Conservation (phyloP, 2,113 vertebrate genomes). For the Carlito syrichta region DNA sequence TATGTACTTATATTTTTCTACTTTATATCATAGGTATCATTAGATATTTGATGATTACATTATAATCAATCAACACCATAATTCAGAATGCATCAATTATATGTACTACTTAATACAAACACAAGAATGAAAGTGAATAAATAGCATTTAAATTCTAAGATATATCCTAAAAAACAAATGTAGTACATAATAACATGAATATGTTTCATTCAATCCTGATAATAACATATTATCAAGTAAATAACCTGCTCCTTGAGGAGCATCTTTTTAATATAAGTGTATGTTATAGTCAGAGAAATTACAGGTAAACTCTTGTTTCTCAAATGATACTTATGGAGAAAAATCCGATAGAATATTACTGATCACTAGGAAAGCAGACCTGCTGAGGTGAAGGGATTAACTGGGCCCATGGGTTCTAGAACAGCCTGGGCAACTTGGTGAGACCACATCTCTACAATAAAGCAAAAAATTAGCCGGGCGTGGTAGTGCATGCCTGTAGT, state of each 20-base stretch:
- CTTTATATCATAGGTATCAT: background rate
- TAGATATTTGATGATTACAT: constrained; percentile 46
- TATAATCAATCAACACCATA: background rate
- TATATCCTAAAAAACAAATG: background rate
- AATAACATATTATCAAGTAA: background rate
- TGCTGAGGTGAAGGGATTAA: too few species aligned
- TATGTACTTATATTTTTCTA: constrained; percentile 1
- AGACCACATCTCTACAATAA: too few species aligned
- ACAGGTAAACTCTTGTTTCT: background rate
- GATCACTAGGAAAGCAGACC: background rate
- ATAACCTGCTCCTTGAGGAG: background rate
- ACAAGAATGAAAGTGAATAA: background rate
- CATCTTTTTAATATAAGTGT: background rate
- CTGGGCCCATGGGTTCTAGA: too few species aligned
- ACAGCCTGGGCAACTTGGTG: too few species aligned
- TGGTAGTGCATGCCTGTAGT: too few species aligned
- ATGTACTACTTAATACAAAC: background rate
- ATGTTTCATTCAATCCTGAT: background rate
- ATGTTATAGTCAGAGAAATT: background rate
- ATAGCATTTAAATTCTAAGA: background rate
- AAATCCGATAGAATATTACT: background rate
- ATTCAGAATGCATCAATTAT: background rate
- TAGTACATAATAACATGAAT: background rate
- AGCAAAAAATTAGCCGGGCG: too few species aligned
- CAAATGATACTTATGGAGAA: background rate